A percentile compares a stretch with the other conserved stretches of the same genome.
Evolutionary conservation across 2,888 invertebrate species (phyloP).

Genomic region (Dioctria linearis): DNA sequence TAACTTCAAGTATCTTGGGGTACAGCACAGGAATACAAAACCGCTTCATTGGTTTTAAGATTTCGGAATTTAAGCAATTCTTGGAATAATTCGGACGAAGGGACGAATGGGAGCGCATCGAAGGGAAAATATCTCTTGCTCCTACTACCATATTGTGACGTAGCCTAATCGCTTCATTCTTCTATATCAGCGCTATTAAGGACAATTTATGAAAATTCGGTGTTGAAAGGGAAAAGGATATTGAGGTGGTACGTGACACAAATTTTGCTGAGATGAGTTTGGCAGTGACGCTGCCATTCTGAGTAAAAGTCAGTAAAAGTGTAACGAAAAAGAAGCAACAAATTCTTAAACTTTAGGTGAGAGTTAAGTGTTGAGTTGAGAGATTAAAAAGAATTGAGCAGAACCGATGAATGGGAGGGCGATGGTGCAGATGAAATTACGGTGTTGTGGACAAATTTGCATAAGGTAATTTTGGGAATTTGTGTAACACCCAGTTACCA

Average conservation of each 20-base stretch:
- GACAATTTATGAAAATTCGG: slow-evolving; percentile 49
- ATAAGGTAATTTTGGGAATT: too few relatives aligned
- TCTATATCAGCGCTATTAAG: slow-evolving; percentile 32
- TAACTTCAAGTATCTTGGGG: slow-evolving; percentile 49
- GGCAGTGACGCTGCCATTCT: neutral
- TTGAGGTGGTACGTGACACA: slow-evolving; percentile 50
- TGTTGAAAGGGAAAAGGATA: slow-evolving; percentile 47
- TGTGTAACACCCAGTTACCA: too few relatives aligned
- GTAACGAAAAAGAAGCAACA: neutral
- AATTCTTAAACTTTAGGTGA: slow-evolving; percentile 24
- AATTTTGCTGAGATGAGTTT: slow-evolving; percentile 37
- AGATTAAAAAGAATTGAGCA: slow-evolving; percentile 15
- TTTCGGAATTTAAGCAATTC: slow-evolving; percentile 45
- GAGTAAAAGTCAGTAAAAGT: neutral
- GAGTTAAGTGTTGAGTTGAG: slow-evolving; percentile 34
- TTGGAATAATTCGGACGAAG: slow-evolving; percentile 18
- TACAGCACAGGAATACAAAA: slow-evolving; percentile 47
- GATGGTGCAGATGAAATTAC: too few relatives aligned
- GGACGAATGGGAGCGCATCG: neutral
- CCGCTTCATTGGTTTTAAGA: slow-evolving; percentile 45
- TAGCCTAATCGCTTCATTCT: slow-evolving; percentile 6
- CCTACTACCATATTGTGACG: neutral
- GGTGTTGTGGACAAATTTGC: too few relatives aligned
- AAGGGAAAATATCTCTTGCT: slow-evolving; percentile 21
- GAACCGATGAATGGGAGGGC: too few relatives aligned